Percentiles rank a stretch among this genome's conserved stretches.
Evolutionary conservation across 1,140 invertebrate species (phyloP).

Genomic region (Orchesella cincta): DNA sequence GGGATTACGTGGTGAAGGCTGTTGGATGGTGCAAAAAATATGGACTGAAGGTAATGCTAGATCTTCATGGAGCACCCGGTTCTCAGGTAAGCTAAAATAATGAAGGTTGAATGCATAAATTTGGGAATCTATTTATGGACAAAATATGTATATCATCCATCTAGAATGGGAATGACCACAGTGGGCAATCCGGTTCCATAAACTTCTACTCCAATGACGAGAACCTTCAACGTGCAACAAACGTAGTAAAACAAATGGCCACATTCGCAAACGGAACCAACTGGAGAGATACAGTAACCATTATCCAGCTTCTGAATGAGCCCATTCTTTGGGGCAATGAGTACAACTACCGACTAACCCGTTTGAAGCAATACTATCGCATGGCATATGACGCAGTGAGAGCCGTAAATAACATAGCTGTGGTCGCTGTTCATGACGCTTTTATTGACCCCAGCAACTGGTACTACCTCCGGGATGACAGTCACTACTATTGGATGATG

Average conservation of each 20-base stretch:
- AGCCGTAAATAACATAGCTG: slow-evolving; percentile 35
- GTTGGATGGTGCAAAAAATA: slow-evolving; percentile 43
- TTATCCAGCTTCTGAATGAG: slow-evolving; percentile 49
- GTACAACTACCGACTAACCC: slow-evolving; percentile 37
- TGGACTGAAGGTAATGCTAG: slow-evolving; percentile 47
- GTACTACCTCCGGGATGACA: slow-evolving; percentile 49
- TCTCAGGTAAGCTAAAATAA: slow-evolving; percentile 36
- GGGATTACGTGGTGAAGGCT: slow-evolving; percentile 47
- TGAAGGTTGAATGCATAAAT: neutral
- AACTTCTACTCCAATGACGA: slow-evolving; percentile 42
- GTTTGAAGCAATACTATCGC: slow-evolving; percentile 38
- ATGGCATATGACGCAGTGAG: slow-evolving; percentile 38
- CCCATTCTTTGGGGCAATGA: slow-evolving; percentile 46
- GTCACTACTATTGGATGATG: slow-evolving; percentile 47
- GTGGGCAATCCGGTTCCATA: slow-evolving; percentile 39
- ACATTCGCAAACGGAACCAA: slow-evolving; percentile 29
- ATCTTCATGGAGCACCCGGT: slow-evolving; percentile 47
- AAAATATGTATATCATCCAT: slow-evolving; percentile 9
- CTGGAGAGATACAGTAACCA: slow-evolving; percentile 44
- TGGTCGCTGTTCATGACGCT: slow-evolving; percentile 47
- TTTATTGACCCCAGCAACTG: slow-evolving; percentile 45
- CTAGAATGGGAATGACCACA: slow-evolving; percentile 48
- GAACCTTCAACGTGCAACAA: slow-evolving; percentile 35
- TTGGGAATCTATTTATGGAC: neutral
- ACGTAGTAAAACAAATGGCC: slow-evolving; percentile 40